Conservation (phyloP, 92 coral and sea anemone genomes). For the Desmophyllum pertusum region DNA sequence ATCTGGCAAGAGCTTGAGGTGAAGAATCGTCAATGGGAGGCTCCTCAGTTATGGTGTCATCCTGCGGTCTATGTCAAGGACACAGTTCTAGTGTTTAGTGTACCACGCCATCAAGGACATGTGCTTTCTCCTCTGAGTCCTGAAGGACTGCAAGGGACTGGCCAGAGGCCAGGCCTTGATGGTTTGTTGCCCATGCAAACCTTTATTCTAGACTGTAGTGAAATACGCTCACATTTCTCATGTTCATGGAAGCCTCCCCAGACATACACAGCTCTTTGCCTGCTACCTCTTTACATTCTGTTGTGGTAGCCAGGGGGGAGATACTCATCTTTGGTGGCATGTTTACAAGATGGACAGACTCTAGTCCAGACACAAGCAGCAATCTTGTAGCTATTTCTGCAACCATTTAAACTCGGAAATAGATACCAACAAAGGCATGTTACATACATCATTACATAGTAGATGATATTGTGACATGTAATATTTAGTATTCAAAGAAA, state of each 20-base stretch:
- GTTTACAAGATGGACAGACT: conserved; percentile 41
- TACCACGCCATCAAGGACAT: conserved; percentile 62
- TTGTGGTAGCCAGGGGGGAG: conserved; percentile 82
- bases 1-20: conserved; percentile 90
- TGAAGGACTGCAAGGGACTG: conserved; percentile 18
- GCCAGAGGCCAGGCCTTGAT: conserved; percentile 42
- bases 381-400: conserved; percentile 61
- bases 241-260: conserved; percentile 73
- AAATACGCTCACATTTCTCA: conserved; percentile 52
- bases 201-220: conserved; percentile 80
- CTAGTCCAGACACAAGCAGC: conserved; percentile 27
- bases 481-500: neutral
- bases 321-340: conserved; percentile 92
- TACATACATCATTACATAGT: too few relatives aligned
- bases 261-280: conserved; percentile 43
- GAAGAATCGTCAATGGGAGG: conserved; percentile 66
- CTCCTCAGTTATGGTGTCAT: conserved; percentile 99
- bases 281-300: conserved; percentile 87
- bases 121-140: conserved; percentile 17
- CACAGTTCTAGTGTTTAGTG: conserved; percentile 75
- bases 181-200: conserved; percentile 65
- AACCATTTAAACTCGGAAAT: conserved; percentile 13
- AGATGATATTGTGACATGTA: neutral
- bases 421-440: neutral
- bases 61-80: conserved; percentile 77